phyloP scores from a whole-genome alignment of 2,888 invertebrate genomes.

The Eueremaeus valkanovi region DNA sequence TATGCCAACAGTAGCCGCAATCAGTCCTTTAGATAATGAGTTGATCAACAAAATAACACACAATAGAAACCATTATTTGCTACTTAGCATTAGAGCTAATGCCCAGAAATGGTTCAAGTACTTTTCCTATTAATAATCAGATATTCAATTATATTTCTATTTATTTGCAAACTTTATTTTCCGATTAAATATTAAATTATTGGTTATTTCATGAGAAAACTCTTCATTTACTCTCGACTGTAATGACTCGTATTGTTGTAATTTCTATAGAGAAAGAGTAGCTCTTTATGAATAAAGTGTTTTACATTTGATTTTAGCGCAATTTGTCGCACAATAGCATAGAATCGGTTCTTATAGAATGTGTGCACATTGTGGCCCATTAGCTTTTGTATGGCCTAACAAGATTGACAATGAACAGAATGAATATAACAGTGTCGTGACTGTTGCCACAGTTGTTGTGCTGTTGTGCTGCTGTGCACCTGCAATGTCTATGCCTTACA shows the following conservation, averaged over 20 bases:
- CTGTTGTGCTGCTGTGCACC: background rate
- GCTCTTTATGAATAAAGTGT: background rate
- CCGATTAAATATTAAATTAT: too few relatives aligned
- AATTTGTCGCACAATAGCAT: constrained; percentile 27
- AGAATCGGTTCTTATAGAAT: constrained; percentile 25
- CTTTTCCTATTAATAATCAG: too few relatives aligned
- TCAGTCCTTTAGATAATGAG: constrained; percentile 16
- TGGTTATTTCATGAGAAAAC: too few relatives aligned
- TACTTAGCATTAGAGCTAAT: too few relatives aligned
- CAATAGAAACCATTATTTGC: background rate
- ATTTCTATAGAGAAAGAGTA: background rate
- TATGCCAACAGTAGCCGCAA: constrained; percentile 28
- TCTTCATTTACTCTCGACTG: background rate
- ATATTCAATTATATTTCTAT: too few relatives aligned
- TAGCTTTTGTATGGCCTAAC: constrained; percentile 13
- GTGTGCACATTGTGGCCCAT: constrained; percentile 19
- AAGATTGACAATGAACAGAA: constrained; percentile 25
- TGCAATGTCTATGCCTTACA: constrained; percentile 26
- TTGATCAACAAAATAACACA: constrained; percentile 4
- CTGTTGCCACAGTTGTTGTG: constrained; percentile 21
- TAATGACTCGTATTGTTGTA: background rate
- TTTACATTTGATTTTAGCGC: constrained; percentile 16
- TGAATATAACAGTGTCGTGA: constrained; percentile 31
- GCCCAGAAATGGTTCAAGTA: too few relatives aligned
- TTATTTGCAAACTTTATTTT: too few relatives aligned